A percentile compares a stretch with the other conserved stretches of the same genome.
These are phyloP conservation scores for Gallirallus australis DNA, from an alignment of 2,797 vertebrate genomes.

Conservation along the genomic window DNA sequence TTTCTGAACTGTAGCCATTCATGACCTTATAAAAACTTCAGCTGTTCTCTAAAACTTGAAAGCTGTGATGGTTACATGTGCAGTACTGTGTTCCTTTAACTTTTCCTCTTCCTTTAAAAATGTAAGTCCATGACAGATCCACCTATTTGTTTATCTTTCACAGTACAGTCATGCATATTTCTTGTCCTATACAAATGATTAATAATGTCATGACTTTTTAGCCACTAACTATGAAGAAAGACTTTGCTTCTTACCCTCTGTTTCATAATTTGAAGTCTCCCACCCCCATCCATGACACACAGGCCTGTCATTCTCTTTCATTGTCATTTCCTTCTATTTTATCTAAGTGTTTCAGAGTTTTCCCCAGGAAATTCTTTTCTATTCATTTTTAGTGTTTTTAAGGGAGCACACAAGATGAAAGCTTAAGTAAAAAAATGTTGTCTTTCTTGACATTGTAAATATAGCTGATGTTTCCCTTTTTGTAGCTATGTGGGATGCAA, in stretches of 20 bases:
- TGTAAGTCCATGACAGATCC: background rate
- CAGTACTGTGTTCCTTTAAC: slow-evolving; percentile 21
- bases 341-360: slow-evolving; percentile 76
- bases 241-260: slow-evolving; percentile 44
- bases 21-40: background rate
- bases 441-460: slow-evolving; percentile 72
- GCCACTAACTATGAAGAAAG: slow-evolving; percentile 22
- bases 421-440: slow-evolving; percentile 66
- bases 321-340: slow-evolving; percentile 77
- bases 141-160: slow-evolving; percentile 57
- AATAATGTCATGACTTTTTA: slow-evolving; percentile 59
- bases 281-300: slow-evolving; percentile 60
- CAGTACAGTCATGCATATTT: background rate
- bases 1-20: background rate
- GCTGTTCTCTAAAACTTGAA: background rate
- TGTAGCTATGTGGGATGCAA: slow-evolving; percentile 19
- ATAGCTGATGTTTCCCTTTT: slow-evolving; percentile 70
- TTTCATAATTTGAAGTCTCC: slow-evolving; percentile 59
- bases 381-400: slow-evolving; percentile 76
- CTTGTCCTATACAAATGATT: slow-evolving; percentile 54
- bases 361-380: slow-evolving; percentile 79
- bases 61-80: slow-evolving; percentile 1
- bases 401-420: slow-evolving; percentile 76
- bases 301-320: slow-evolving; percentile 66
- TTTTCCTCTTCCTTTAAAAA: slow-evolving; percentile 57